A percentile compares a stretch with the other conserved stretches of the same genome.
Evolutionary conservation across 2,113 vertebrate genomes (phyloP).

Genomic region (Solea solea): DNA sequence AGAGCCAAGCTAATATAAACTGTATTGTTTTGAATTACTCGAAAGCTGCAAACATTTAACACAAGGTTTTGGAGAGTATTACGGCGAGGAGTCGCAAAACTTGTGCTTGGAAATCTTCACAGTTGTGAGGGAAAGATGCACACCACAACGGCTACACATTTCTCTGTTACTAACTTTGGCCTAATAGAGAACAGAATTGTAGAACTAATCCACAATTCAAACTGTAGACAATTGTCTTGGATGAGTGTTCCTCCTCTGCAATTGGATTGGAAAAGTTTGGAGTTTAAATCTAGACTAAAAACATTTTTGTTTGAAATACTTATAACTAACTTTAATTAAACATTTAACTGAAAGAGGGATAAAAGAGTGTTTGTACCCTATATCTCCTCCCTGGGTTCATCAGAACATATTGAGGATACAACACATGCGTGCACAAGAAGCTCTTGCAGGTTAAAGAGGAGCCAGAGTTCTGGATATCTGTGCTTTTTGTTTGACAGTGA

Average conservation of each 20-base stretch:
- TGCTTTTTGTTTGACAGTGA: too few species aligned
- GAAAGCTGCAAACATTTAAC: conserved; percentile 39
- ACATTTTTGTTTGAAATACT: too few species aligned
- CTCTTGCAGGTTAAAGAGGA: too few species aligned
- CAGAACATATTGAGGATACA: too few species aligned
- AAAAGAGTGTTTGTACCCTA: too few species aligned
- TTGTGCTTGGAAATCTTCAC: conserved; percentile 18
- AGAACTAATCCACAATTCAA: neutral
- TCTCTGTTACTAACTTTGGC: neutral
- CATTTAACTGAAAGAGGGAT: too few species aligned
- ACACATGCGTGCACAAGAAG: too few species aligned
- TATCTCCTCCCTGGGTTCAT: too few species aligned
- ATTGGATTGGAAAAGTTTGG: too few species aligned
- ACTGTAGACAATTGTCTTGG: neutral
- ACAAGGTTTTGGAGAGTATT: conserved; percentile 27
- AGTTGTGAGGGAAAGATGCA: conserved; percentile 2
- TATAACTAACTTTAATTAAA: too few species aligned
- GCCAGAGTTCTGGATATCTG: too few species aligned
- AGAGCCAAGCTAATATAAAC: conserved; percentile 50
- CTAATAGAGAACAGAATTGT: neutral
- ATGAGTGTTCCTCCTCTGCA: neutral
- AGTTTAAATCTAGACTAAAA: too few species aligned
- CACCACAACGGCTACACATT: neutral
- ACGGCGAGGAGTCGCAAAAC: conserved; percentile 18
- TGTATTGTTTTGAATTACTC: conserved; percentile 51